Evolutionary conservation across 2,113 vertebrate genomes (phyloP).

Genomic region (Lagopus leucura): DNA sequence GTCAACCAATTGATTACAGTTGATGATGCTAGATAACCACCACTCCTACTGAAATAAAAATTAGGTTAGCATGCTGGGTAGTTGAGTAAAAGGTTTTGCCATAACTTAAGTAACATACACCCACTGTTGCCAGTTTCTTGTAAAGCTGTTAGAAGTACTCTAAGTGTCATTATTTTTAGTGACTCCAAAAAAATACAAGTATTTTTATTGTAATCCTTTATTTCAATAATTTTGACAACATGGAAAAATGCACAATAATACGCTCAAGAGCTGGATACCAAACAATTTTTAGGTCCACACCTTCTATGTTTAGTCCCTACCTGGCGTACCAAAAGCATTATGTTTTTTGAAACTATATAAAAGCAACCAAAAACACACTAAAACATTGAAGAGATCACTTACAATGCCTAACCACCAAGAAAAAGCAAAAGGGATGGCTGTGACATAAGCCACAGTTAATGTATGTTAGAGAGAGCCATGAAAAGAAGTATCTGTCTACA

Average conservation of each 20-base stretch:
- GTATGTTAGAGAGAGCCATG: rapidly evolving
- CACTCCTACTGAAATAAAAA: not conserved
- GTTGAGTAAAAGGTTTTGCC: not conserved
- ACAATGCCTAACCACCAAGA: not conserved
- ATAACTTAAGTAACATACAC: rapidly evolving
- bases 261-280: not conserved
- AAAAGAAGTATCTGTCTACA: not conserved
- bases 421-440: not conserved
- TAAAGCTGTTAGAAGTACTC: not conserved
- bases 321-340: not conserved
- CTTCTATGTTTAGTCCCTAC: not conserved
- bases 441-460: not conserved
- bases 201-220: not conserved
- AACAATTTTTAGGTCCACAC: not conserved
- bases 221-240: not conserved
- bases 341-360: not conserved
- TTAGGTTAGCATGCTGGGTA: not conserved
- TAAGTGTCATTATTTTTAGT: not conserved
- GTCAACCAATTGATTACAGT: not conserved
- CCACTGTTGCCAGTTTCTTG: not conserved
- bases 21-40: not conserved
- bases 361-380: not conserved
- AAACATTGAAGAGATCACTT: not conserved
- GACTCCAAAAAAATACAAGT: not conserved
- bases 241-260: not conserved